Evolutionary conservation across 2,113 vertebrate genomes (phyloP), one percentile per base, ranked within the genome.

Genomic region (Gasterosteus nipponicus): DNA sequence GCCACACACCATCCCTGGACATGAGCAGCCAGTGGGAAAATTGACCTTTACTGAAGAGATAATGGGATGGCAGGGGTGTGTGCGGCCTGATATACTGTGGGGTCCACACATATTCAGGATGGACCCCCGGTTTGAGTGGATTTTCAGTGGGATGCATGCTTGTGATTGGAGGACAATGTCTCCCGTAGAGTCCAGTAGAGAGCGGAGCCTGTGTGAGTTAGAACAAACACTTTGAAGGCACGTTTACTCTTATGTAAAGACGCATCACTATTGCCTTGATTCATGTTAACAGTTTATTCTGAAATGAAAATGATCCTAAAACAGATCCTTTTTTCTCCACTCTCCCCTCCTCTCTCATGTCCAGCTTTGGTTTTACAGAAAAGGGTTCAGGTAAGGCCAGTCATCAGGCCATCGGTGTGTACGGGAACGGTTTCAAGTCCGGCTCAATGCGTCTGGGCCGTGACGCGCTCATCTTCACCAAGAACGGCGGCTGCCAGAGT

Each of bases 371-470:
- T 49, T 96, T 96, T 78, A 95, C 89, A 58, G 94, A 96, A 57
- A 95, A 96, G 84, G 90, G 93, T 51, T 89, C 88, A 16, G 90
- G 87, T 41, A 95, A 86, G 69, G 87, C 86, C 70, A 88, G 69
- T 74, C 93, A 92, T 56, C 89, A 86, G 60, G 92, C 95, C 75
- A 94, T 95, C 5, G 95, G 95, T 0, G 87, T 95, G 53, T 96
- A 94, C 26, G 96, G 95, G 12, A 96, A 96, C 39, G 95, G 95
- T 44, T 96, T 97, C 89, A 96, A 96, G 86, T 95, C 94, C 0
- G 95, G 95, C 57, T 96, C 95, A 65, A 96, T 95, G 95, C 88
- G 92, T 0, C 89, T 96, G 62, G 95, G 95, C 61, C 95, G 94
- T 8, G 96, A 96, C 0, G 94, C 92, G 18, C 89, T 96, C 53